These are phyloP conservation scores for Sorex maritimensis DNA, from an alignment of 2,797 vertebrate species.

Conservation along the genomic window DNA sequence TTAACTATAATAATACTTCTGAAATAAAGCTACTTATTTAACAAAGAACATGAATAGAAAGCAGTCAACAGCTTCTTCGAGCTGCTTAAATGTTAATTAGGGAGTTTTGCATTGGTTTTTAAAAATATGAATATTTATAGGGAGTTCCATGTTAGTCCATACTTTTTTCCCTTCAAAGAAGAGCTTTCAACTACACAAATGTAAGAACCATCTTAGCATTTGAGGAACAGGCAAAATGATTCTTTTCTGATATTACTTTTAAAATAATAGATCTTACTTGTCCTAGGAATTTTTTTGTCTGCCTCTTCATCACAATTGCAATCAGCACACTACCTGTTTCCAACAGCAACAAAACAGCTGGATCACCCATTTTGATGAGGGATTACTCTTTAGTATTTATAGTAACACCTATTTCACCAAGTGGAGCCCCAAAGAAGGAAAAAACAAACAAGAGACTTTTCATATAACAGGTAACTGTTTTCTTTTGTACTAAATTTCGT, in stretches of 20 bases:
- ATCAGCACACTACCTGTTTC: constrained; percentile 71
- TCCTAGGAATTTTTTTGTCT: constrained; percentile 47
- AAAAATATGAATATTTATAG: constrained; percentile 75
- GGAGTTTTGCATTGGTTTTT: constrained; percentile 57
- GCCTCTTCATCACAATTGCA: constrained; percentile 70
- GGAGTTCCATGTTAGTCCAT: neutral
- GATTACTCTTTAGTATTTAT: constrained; percentile 81
- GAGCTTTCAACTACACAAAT: neutral
- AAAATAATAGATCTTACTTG: constrained; percentile 81
- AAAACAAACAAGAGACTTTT: constrained; percentile 75
- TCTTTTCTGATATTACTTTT: constrained; percentile 74
- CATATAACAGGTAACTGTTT: constrained; percentile 82
- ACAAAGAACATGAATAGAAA: constrained; percentile 1
- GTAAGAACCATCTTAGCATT: neutral
- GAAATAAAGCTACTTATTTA: constrained; percentile 47
- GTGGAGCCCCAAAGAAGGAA: constrained; percentile 76
- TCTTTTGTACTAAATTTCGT: constrained; percentile 84
- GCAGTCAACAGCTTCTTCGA: constrained; percentile 36
- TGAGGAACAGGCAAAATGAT: constrained; percentile 48
- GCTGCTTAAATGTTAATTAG: constrained; percentile 56
- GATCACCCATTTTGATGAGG: constrained; percentile 77
- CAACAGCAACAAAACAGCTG: constrained; percentile 70
- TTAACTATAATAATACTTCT: neutral
- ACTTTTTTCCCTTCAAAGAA: constrained; percentile 51
- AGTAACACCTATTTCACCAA: constrained; percentile 81